Evolutionary conservation across 1,140 invertebrate species (phyloP), one percentile per base, ranked within the genome.

Genomic region (Bathynomus jamesi): DNA sequence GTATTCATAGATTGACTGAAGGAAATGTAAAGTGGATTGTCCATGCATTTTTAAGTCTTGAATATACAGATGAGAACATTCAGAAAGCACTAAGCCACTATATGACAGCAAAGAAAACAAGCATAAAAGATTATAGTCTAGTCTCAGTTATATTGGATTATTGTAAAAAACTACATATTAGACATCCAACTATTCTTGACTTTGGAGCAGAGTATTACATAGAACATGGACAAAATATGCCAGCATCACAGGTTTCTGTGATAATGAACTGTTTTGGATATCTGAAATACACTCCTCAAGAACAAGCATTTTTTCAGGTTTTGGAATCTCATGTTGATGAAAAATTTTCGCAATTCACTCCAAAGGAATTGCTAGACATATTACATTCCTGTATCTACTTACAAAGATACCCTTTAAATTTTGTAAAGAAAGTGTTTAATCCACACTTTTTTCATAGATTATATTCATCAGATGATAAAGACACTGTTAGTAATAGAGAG

Each of bases 311-410:
- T 83, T 90, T 89, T 86, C 79, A 81, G 62, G 76, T 77, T 24
- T 79, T 87, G 17, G 88, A 90, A 79, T 78, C 81, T 46, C 78
- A 83, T n/a, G 76, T 91, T 3, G 78, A 84, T 63, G 80, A 84
- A 61, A 87, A 87, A 72, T 88, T 89, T 81, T 77, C 83, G 21
- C 84, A 87, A 76, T 85, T 91, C 32, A 82, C 81, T 62, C 79
- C 85, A n/a, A 83, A 85, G 70, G 85, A 89, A 76, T 78, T 86
- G 4, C 77, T 88, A 27, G 85, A 88, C 72, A 84, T 90, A 64
- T 79, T 90, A 31, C 80, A 90, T 8, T 84, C 87, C 4, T 89
- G 87, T 78, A 83, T 88, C 53, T 90, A 89, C 81, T 78, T 89
- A 17, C 81, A 86, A 67, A 85, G 86, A 77, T 86, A 86, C 81